Base-by-base conservation (phyloP, 2,888 invertebrate genomes). In the Harpagoxenus sublaevis region DNA sequence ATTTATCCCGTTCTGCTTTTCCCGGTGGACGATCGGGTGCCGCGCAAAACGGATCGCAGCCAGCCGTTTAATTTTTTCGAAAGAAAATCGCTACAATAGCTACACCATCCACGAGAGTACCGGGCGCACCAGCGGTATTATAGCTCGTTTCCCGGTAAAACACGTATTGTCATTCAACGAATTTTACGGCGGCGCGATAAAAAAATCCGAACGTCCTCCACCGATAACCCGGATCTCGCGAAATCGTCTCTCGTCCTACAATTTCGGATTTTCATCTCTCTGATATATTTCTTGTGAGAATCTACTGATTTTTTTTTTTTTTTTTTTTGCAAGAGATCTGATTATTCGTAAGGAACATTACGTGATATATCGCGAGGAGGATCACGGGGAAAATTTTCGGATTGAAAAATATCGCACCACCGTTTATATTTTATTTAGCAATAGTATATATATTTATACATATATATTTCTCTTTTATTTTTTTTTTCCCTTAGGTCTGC, bases 91-190 rank as follows among this genome's bases (percentile, higher is more conserved):
- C 86, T 87, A 86, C 79, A 77, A 89, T 77, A 74, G 81, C 74
- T 89, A 84, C 78, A 86, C 74, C 74, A 60, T 60, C 57, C 45
- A 35, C 65, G 68, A 48, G 57, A 57, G 68, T 42, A 53, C 57
- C 48, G 78, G 51, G 53, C 42, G 53, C 42, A 45, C 86, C 87
- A 82, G 87, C 86, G 83, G 85, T 85, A 84, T 86, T 86, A 84
- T 83, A 86, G 78, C 90, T 87, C 90, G 53, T 84, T 87, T 74
- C 84, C 79, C 82, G 84, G 82, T 84, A 70, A 92, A 90, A 93
- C 93, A 92, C 92, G 93, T 94, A 94, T 94, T 94, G 93, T 94
- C 94, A 92, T 93, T 93, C 90, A 94, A 94, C 91, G 91, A 94
- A 93, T 92, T 91, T 91, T 73, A 73, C 57, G 48, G 48, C 48